phyloP scores from a whole-genome alignment of 2,113 vertebrate species.

The Delphinus delphis region DNA sequence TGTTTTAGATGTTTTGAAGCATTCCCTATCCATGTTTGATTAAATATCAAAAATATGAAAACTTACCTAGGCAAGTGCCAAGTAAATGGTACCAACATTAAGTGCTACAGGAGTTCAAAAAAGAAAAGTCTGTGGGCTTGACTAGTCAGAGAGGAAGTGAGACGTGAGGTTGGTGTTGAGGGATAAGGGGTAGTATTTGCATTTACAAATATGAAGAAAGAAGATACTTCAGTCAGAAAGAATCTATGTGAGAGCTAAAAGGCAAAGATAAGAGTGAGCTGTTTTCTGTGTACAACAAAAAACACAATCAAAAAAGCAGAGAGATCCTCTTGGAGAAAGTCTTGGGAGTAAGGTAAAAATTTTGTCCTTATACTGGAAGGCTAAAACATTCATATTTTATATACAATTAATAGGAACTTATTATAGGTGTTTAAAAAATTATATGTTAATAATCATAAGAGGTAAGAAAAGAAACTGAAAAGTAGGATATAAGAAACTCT shows the following conservation, averaged over 20 bases:
- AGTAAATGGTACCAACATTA: neutral
- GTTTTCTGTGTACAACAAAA: neutral
- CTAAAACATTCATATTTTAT: neutral
- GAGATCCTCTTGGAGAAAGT: neutral
- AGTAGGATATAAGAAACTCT: neutral
- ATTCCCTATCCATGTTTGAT: neutral
- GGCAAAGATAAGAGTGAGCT: neutral
- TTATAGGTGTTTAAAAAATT: neutral
- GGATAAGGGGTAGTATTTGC: neutral
- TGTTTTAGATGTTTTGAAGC: conserved; percentile 21
- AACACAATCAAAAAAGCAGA: neutral
- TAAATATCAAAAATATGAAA: neutral
- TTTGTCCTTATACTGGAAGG: neutral
- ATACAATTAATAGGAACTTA: neutral
- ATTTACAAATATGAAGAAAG: neutral
- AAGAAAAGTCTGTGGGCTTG: neutral
- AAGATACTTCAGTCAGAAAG: neutral
- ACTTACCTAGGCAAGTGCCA: neutral
- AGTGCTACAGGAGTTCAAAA: neutral
- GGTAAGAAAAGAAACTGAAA: neutral
- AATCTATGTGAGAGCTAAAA: neutral
- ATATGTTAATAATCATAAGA: neutral
- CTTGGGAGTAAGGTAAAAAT: neutral
- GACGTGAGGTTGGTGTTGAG: neutral
- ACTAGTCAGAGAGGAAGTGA: neutral